Base-by-base conservation (phyloP, 2,888 invertebrate species). In the Drosophila neoperkinsi region DNA sequence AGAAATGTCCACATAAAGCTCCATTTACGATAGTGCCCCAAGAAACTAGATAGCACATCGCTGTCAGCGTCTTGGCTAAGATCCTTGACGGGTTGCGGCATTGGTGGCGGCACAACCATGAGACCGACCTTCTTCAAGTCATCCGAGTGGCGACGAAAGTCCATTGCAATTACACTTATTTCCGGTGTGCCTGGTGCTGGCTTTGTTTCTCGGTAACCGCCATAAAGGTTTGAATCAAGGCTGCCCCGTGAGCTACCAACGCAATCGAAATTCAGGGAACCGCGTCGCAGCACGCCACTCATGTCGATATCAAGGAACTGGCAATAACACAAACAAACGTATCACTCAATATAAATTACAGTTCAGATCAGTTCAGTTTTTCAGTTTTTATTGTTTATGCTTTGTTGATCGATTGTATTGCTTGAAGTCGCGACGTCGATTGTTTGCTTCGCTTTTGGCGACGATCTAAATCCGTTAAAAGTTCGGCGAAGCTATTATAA, bases 1-100 rank as follows among this genome's bases (percentile, higher is more conserved):
- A 95, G 83, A 76, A 95, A 94, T 16, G 95, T 95, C 89, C 95
- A 94, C 58, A 94, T 82, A 59, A 95, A 93, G 88, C 95, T 95
- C 95, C 95, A 95, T 77, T 93, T 91, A 51, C 95, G 95, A 90
- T 94, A 95, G 72, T 95, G 94, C 3, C 95, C 95, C 71, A 95
- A 94, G 9, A 94, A 94, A 71, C 94, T 93, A 1, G 95, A 94
- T 56, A 95, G 93, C 25, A 94, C 92, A 90, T 95, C 95, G 65
- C 94, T 93, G 65, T 94, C 91, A 2, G 61, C 67, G 70, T 92
- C 93, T 59, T 91, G 89, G 62, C 91, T 92, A 21, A 90, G 84
- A 70, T 90, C 91, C 64, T 66, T 80, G 34, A 28, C 1, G 43
- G 59, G 11, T 16, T 21, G 25, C 30, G 31, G n/a, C 28, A 9